Base-by-base conservation (phyloP, 35 echinoderm and acorn worm species). In the Apostichopus parvimensis region DNA sequence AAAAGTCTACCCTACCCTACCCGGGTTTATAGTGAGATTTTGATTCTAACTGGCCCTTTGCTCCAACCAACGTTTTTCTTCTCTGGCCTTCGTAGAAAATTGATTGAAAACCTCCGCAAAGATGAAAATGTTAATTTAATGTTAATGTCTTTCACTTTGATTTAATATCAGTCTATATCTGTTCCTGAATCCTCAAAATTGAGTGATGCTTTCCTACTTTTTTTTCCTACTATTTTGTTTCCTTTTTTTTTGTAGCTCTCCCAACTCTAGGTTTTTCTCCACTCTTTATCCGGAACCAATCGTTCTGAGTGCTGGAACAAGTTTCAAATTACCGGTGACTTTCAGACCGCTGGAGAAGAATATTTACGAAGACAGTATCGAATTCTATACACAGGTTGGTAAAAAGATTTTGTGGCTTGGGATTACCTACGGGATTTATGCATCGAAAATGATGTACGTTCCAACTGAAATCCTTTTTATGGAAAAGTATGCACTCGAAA, bases 341-440 rank as follows among this genome's bases (percentile, higher is more conserved):
- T 98, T 98, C 89, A 85, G 97, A 94, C 97, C 97, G 57, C 68
- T 98, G 11, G 97, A 98, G 82, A 98, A 95, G 58, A 98, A 93
- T 91, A 57, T 91, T 55, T 98, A 98, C 94, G 94, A 94, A 77
- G 97, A 98, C 73, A 92, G 90, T 34, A 94, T 98, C 78, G 97
- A 96, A 77, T 98, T 98, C 66, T 82, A 98, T 71, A 95, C 97
- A 80, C 78, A 85, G 73, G 97, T 98, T 59, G 86, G 72, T 79
- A 45, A 45, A 45, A 45, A 45, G 34, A 45, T 45, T 45, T 45
- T 45, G 34, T 45, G 34, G 2, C 34, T 28, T 28, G 2, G 34
- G 2, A 5, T 56, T 73, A 4, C 8, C 21, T 34, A 57, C 55
- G 6, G 79, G 6, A 54, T 22, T 75, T 18, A 75, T 61, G 58